Evolutionary conservation across 2,113 vertebrate genomes (phyloP).

Genomic region (Pristiophorus japonicus): DNA sequence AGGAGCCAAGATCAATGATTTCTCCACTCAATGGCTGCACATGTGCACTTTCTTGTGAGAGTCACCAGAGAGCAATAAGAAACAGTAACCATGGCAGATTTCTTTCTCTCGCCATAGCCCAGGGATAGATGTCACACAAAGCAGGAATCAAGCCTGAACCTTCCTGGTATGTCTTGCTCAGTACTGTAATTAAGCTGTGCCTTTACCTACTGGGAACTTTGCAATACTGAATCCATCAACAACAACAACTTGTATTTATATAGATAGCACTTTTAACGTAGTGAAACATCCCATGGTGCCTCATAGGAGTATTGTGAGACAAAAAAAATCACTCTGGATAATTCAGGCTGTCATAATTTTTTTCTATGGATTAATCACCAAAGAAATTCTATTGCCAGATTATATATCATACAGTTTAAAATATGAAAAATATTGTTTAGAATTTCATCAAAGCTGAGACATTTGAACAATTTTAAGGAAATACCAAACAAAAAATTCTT

Average conservation of each 20-base stretch:
- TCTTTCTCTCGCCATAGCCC: background rate
- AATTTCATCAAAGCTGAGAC: background rate
- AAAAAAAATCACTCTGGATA: background rate
- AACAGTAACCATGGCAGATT: background rate
- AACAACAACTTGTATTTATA: too few relatives aligned
- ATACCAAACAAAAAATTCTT: background rate
- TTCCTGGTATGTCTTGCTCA: background rate
- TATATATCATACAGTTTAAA: background rate
- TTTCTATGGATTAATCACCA: background rate
- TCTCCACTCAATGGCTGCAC: background rate
- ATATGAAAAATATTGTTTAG: background rate
- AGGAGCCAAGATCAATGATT: background rate
- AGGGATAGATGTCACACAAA: background rate
- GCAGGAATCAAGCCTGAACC: background rate
- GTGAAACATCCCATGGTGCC: too few relatives aligned
- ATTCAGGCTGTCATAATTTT: background rate
- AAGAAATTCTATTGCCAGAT: background rate
- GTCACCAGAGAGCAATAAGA: background rate
- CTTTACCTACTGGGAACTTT: background rate
- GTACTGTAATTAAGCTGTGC: background rate
- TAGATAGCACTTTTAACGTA: too few relatives aligned
- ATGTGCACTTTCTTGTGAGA: background rate
- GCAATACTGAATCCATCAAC: background rate
- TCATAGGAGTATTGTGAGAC: too few relatives aligned
- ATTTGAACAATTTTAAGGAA: constrained; percentile 20